Conservation (phyloP, 2,888 invertebrate species). For the Allophyes oxyacanthae region DNA sequence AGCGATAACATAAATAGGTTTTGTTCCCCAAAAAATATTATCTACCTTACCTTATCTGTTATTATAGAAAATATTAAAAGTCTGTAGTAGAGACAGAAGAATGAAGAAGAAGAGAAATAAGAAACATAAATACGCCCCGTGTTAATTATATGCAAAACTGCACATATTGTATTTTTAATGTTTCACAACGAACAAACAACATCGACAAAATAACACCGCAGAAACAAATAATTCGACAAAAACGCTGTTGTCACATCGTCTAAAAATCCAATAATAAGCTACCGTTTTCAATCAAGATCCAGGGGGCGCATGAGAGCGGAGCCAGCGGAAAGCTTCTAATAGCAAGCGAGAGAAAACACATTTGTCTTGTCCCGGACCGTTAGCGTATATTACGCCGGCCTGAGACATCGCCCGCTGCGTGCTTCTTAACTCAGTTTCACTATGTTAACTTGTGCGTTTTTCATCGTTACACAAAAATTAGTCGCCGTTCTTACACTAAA, state of each 20-base stretch:
- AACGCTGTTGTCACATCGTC: conserved; percentile 54
- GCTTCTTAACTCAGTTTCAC: conserved; percentile 76
- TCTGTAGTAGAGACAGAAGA: too few species aligned
- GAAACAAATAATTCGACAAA: conserved; percentile 50
- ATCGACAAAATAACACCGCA: conserved; percentile 19
- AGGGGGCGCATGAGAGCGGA: conserved; percentile 66
- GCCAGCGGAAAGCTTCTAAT: conserved; percentile 76
- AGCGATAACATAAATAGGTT: too few species aligned
- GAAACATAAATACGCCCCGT: too few species aligned
- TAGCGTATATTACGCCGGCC: conserved; percentile 86
- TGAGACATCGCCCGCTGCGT: conserved; percentile 83
- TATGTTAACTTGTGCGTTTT: conserved; percentile 68
- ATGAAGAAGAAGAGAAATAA: too few species aligned
- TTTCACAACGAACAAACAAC: conserved; percentile 5
- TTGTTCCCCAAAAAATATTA: too few species aligned
- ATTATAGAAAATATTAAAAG: too few species aligned
- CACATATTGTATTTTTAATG: neutral
- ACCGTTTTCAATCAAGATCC: conserved; percentile 82
- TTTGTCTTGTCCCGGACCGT: conserved; percentile 88
- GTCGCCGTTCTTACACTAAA: conserved; percentile 37
- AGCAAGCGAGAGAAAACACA: conserved; percentile 87
- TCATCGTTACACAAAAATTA: conserved; percentile 70
- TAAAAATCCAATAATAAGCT: conserved; percentile 75
- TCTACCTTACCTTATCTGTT: too few species aligned
- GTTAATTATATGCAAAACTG: too few species aligned